Conservation (phyloP, 1,140 invertebrate genomes). For the Brevipalpus yothersi region DNA sequence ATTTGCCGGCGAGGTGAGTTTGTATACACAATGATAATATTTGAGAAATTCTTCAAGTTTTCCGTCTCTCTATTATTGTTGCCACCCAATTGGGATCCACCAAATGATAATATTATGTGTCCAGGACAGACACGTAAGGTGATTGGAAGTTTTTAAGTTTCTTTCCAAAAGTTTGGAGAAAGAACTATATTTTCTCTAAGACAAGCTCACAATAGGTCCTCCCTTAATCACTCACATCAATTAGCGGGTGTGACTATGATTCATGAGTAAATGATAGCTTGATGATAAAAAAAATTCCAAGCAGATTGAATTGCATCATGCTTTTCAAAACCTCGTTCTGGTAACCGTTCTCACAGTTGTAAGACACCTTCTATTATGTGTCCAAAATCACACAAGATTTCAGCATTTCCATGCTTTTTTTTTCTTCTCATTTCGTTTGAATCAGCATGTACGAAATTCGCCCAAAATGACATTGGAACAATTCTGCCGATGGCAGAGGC, state of each 20-base stretch:
- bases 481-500: constrained; percentile 44
- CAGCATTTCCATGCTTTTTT: background rate
- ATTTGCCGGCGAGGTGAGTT: constrained; percentile 21
- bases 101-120: background rate
- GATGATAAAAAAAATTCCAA: too few species aligned
- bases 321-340: too few species aligned
- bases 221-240: too few species aligned
- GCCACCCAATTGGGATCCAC: background rate
- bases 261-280: too few species aligned
- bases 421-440: background rate
- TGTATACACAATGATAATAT: background rate
- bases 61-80: background rate
- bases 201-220: too few species aligned
- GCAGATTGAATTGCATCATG: too few species aligned
- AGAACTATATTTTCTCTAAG: too few species aligned
- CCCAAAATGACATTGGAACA: constrained; percentile 23
- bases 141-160: background rate
- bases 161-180: background rate
- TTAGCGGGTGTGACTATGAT: too few species aligned
- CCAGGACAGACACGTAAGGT: background rate
- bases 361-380: background rate
- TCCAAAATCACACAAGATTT: background rate
- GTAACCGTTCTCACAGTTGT: too few species aligned
- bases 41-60: background rate
- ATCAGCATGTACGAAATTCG: background rate